These are phyloP conservation scores for Antennarius maculatus DNA, from an alignment of 2,797 vertebrate genomes.

Conservation along the genomic window DNA sequence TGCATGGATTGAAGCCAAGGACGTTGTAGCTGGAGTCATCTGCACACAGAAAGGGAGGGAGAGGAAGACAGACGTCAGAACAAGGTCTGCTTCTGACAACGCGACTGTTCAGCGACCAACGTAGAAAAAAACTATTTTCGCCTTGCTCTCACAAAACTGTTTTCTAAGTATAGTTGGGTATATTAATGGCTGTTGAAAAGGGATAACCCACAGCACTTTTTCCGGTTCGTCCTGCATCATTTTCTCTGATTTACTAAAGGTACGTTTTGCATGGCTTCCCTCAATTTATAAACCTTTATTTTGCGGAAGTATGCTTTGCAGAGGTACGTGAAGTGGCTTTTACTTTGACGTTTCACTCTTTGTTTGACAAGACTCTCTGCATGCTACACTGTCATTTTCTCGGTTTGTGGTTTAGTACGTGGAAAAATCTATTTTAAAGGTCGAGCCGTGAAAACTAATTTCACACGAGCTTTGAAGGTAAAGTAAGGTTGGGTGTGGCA, in stretches of 20 bases:
- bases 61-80: conserved; percentile 85
- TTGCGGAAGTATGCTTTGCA: conserved; percentile 63
- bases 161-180: conserved; percentile 76
- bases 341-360: conserved; percentile 73
- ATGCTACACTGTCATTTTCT: conserved; percentile 43
- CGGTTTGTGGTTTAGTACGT: conserved; percentile 61
- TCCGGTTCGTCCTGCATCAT: conserved; percentile 69
- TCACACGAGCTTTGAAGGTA: conserved; percentile 52
- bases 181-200: conserved; percentile 79
- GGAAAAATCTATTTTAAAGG: conserved; percentile 54
- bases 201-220: conserved; percentile 81
- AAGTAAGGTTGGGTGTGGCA: conserved; percentile 75
- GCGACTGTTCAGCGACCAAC: conserved; percentile 84
- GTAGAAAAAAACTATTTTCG: conserved; percentile 77
- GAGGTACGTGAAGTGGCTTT: conserved; percentile 62
- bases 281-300: conserved; percentile 52
- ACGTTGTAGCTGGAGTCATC: conserved; percentile 85
- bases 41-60: conserved; percentile 87
- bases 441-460: conserved; percentile 28
- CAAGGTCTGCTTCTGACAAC: conserved; percentile 86
- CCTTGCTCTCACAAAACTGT: conserved; percentile 81
- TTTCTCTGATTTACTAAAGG: conserved; percentile 81
- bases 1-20: conserved; percentile 73
- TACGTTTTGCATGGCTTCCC: conserved; percentile 83
- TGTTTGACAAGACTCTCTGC: conserved; percentile 66